Evolutionary conservation across 2,888 invertebrate species (phyloP).

Genomic region (Labia minor): DNA sequence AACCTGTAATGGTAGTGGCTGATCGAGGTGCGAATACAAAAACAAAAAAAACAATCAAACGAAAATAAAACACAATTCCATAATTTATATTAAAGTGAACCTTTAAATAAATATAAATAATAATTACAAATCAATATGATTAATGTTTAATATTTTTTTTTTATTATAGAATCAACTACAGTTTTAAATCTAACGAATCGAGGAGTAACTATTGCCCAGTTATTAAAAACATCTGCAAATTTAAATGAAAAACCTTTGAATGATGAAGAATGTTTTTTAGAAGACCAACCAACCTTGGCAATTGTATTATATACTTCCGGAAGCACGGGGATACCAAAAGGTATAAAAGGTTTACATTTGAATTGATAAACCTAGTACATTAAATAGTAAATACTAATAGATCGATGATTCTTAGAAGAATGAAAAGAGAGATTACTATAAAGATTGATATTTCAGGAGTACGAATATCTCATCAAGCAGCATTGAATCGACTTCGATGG

Average conservation of each 20-base stretch:
- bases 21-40: slow-evolving; percentile 44
- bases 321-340: slow-evolving; percentile 82
- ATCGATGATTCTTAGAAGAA: too few relatives aligned
- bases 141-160: too few relatives aligned
- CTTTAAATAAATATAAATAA: too few relatives aligned
- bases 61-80: too few relatives aligned
- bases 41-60: too few relatives aligned
- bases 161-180: neutral
- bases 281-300: slow-evolving; percentile 40
- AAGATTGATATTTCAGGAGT: slow-evolving; percentile 51
- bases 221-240: slow-evolving; percentile 39
- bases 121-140: neutral
- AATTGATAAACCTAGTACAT: too few relatives aligned
- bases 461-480: slow-evolving; percentile 60
- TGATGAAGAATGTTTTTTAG: slow-evolving; percentile 34
- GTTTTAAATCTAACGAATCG: neutral
- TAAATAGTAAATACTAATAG: too few relatives aligned
- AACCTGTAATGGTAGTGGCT: slow-evolving; percentile 56
- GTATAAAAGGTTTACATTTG: too few relatives aligned
- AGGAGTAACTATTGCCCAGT: neutral
- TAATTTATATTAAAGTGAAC: too few relatives aligned
- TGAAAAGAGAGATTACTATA: too few relatives aligned
- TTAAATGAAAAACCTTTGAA: slow-evolving; percentile 37
- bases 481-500: slow-evolving; percentile 77
- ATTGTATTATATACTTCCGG: slow-evolving; percentile 78